A percentile compares a stretch with the other conserved stretches of the same genome.
These are phyloP conservation scores for Limanda limanda DNA, from an alignment of 2,113 vertebrate genomes.

Conservation along the genomic window DNA sequence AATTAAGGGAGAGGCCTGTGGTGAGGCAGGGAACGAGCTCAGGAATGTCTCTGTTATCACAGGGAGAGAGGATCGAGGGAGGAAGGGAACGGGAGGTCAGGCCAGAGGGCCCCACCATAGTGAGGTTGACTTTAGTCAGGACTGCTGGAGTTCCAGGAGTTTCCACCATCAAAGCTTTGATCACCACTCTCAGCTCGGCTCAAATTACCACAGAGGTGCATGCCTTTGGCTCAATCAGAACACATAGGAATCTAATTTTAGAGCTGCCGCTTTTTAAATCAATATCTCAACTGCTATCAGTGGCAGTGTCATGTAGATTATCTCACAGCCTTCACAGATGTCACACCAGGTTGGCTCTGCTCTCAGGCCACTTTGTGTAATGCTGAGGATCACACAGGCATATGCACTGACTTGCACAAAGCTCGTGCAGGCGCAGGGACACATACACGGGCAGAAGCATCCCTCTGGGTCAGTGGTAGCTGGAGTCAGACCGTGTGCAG, in stretches of 20 bases:
- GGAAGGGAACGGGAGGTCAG: slow-evolving; percentile 72
- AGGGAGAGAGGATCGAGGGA: slow-evolving; percentile 71
- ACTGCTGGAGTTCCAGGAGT: slow-evolving; percentile 36
- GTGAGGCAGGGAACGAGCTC: slow-evolving; percentile 72
- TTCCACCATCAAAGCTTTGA: slow-evolving; percentile 60
- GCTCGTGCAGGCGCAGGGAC: slow-evolving; percentile 55
- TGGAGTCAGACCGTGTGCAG: slow-evolving; percentile 47
- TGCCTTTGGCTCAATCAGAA: slow-evolving; percentile 56
- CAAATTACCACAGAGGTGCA: slow-evolving; percentile 49
- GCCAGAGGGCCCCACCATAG: slow-evolving; percentile 43
- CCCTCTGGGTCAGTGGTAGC: slow-evolving; percentile 49
- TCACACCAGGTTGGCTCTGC: slow-evolving; percentile 75
- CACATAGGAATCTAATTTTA: slow-evolving; percentile 75
- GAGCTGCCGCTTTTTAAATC: slow-evolving; percentile 79
- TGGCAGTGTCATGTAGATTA: slow-evolving; percentile 78
- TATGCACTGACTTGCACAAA: slow-evolving; percentile 42
- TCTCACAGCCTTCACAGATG: slow-evolving; percentile 74
- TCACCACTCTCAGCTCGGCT: slow-evolving; percentile 39
- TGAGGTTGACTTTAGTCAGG: slow-evolving; percentile 52
- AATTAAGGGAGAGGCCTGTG: slow-evolving; percentile 80
- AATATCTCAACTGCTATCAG: slow-evolving; percentile 73
- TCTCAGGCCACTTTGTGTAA: slow-evolving; percentile 68
- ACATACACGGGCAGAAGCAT: slow-evolving; percentile 43
- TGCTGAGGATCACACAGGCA: slow-evolving; percentile 52
- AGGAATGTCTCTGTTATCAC: slow-evolving; percentile 84